Percentiles rank a stretch among this genome's conserved stretches.
phyloP scores from a whole-genome alignment of 2,888 invertebrate genomes.

The Lucinisca nassula region DNA sequence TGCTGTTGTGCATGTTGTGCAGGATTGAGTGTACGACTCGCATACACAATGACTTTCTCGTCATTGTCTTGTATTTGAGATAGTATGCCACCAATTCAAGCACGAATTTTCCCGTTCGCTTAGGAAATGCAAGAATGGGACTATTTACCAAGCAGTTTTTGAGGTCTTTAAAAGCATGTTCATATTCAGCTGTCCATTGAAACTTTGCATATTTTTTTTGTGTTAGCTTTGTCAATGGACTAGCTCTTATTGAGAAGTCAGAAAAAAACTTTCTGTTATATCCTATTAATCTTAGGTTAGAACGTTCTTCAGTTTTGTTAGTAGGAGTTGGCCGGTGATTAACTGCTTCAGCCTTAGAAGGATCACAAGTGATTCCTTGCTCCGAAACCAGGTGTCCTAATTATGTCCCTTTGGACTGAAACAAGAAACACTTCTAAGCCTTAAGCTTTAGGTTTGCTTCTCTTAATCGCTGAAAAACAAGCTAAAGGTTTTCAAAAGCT shows the following conservation, averaged over 20 bases:
- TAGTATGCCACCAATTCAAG: constrained; percentile 70
- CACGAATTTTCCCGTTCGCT: constrained; percentile 35
- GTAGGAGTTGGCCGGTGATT: constrained; percentile 31
- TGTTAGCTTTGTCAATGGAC: constrained; percentile 25
- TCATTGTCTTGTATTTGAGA: constrained; percentile 64
- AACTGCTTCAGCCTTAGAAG: constrained; percentile 21
- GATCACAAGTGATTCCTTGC: constrained; percentile 27
- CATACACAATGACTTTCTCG: constrained; percentile 70
- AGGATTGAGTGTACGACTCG: no score
- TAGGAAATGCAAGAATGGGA: constrained; percentile 39
- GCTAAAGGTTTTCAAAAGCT: constrained; percentile 1
- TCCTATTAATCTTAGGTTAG: not conserved
- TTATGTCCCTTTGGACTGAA: constrained; percentile 32
- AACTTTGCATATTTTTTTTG: constrained; percentile 26
- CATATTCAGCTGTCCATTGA: constrained; percentile 33
- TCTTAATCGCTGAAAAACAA: constrained; percentile 18
- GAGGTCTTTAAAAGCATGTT: constrained; percentile 40
- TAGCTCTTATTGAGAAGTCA: constrained; percentile 17
- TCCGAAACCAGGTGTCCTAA: constrained; percentile 38
- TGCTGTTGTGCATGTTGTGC: constrained; percentile 41
- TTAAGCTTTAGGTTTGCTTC: constrained; percentile 39
- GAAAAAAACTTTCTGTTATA: constrained; percentile 37
- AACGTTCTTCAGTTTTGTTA: constrained; percentile 4
- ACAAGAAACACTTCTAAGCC: constrained; percentile 30
- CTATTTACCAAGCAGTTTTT: constrained; percentile 3